Evolutionary conservation across 2,888 invertebrate species (phyloP), one percentile per base, ranked within the genome.

Genomic region (Oasisia sp.): DNA sequence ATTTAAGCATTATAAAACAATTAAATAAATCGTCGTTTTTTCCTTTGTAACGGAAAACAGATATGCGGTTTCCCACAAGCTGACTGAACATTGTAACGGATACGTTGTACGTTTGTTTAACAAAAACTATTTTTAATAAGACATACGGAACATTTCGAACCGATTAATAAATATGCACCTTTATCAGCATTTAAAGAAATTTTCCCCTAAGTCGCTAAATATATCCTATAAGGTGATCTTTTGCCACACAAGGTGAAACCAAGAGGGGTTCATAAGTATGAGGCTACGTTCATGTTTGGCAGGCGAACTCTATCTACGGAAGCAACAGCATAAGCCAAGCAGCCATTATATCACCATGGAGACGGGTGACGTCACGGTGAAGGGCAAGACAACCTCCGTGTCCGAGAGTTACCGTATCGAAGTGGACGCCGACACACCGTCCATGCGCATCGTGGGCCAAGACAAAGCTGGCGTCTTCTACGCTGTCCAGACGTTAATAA

Each of bases 401-500:
- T 4, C 74, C 0, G 95, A 95, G 92, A 94, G 94, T 0, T 95
- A 95, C 92, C 93, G 91, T 1, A 92, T 95, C 12, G 91, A 92
- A 0, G 93, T 95, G 8, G 93, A 94, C 74, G 92, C 94, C 32
- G 89, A n/a, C 4, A 93, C 91, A n/a, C 93, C 94, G 1, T 44
- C 91, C 8, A 94, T 95, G 0, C 93, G 92, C 7, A 94, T 95
- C 91, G 93, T 89, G 14, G 94, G 94, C n/a, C 38, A 27, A 90
- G 44, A 90, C 14, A 90, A 44, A 90, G 90, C 90, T 19, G 95
- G 95, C 5, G 94, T 94, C 3, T 95, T 95, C 93, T 95, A 95
- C 91, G 95, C 93, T n/a, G 92, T 95, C 19, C 95, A 95, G 93
- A 94, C 95, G 14, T 91, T 95, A 14, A 92, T 94, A 5, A 94